A percentile compares a stretch with the other conserved stretches of the same genome.
Evolutionary conservation across 2,113 vertebrate species (phyloP).

Genomic region (Proterorhinus semilunaris): DNA sequence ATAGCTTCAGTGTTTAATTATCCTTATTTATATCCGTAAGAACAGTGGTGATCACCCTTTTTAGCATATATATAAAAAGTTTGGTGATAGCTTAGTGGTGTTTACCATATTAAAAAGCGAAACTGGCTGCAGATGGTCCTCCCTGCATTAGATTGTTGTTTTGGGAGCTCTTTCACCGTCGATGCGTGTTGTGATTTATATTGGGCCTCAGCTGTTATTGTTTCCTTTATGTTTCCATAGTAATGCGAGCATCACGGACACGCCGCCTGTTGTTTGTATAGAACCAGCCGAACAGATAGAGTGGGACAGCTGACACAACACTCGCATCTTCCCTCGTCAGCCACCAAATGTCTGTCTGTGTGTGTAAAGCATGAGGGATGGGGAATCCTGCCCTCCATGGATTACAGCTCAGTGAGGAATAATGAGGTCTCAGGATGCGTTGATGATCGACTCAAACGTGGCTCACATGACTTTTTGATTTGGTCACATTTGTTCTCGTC

Average conservation of each 20-base stretch:
- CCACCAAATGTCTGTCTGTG: neutral
- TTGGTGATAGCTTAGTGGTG: too few relatives aligned
- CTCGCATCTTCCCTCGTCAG: neutral
- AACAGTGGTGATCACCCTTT: too few relatives aligned
- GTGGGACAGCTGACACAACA: constrained; percentile 39
- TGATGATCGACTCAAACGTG: neutral
- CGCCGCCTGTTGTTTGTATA: constrained; percentile 22
- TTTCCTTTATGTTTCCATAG: neutral
- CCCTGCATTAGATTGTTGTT: neutral
- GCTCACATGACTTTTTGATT: neutral
- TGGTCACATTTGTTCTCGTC: constrained; percentile 7
- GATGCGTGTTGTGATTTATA: neutral
- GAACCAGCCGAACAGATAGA: constrained; percentile 21
- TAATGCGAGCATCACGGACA: constrained; percentile 17
- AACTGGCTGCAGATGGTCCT: too few relatives aligned
- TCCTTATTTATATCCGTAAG: too few relatives aligned
- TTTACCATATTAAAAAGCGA: too few relatives aligned
- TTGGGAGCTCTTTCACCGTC: neutral
- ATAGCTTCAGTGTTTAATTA: too few relatives aligned
- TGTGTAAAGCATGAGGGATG: neutral
- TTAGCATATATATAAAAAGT: too few relatives aligned
- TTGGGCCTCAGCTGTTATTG: constrained; percentile 3
- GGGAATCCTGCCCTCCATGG: constrained; percentile 11
- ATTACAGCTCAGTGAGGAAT: constrained; percentile 20
- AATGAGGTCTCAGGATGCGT: neutral